Conservation (phyloP, 2,113 vertebrate species). For the Mustelus asterias region DNA sequence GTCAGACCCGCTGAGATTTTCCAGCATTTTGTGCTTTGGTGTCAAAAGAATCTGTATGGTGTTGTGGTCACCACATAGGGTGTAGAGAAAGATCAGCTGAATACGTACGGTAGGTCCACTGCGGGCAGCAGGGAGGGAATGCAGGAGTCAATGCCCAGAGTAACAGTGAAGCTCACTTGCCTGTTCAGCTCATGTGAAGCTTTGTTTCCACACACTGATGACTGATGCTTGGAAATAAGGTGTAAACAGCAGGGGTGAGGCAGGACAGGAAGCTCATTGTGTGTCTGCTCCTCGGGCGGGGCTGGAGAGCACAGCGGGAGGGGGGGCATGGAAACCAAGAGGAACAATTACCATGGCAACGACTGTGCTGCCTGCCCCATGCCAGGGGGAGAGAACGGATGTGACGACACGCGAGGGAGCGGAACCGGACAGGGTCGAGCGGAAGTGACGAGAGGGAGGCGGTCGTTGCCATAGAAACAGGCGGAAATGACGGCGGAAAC, state of each 20-base stretch:
- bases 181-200: neutral
- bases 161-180: neutral
- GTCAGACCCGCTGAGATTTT: no score
- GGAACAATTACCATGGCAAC: neutral
- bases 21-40: no score
- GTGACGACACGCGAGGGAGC: neutral
- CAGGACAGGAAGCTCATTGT: neutral
- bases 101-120: no score
- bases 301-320: no score
- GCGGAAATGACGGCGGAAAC: neutral
- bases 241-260: neutral
- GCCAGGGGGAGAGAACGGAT: neutral
- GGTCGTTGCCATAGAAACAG: no score
- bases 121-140: no score
- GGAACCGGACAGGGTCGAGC: no score
- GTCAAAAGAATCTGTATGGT: no score
- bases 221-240: no score
- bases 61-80: no score
- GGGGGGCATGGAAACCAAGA: neutral
- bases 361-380: neutral
- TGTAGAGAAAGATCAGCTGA: no score
- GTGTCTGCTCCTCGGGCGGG: neutral
- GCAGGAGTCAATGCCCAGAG: neutral
- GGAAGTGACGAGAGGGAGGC: no score
- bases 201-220: neutral